Percentiles rank a stretch among this genome's conserved stretches.
Evolutionary conservation across 2,888 invertebrate genomes (phyloP).

Genomic region (Eurytoma californica): DNA sequence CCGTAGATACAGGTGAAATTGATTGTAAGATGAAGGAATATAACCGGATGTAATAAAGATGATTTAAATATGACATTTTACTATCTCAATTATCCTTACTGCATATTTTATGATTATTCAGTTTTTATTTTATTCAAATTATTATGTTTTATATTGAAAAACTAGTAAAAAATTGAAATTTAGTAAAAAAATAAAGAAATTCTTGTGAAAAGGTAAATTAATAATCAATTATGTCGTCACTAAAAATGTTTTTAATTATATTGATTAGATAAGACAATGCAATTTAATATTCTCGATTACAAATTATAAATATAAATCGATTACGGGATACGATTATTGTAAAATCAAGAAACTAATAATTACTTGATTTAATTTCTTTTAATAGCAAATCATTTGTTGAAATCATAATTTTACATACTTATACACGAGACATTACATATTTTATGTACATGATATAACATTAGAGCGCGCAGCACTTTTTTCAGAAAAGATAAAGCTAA

Average conservation of each 20-base stretch:
- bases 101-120: background rate
- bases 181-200: background rate
- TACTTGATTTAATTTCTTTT: slow-evolving; percentile 23
- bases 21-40: slow-evolving; percentile 52
- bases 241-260: background rate
- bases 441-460: slow-evolving; percentile 55
- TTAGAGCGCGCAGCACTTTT: slow-evolving; percentile 47
- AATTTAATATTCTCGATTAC: slow-evolving; percentile 2
- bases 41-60: slow-evolving; percentile 54
- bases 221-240: background rate
- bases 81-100: background rate
- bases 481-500: slow-evolving; percentile 31
- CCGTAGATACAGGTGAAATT: slow-evolving; percentile 46
- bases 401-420: slow-evolving; percentile 55
- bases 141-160: too few species aligned
- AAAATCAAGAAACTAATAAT: slow-evolving; percentile 14
- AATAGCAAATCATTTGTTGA: slow-evolving; percentile 52
- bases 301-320: background rate
- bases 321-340: slow-evolving; percentile 2
- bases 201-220: background rate
- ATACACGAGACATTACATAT: slow-evolving; percentile 45
- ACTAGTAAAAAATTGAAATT: too few species aligned
- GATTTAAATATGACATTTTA: slow-evolving; percentile 37
- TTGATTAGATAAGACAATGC: background rate
- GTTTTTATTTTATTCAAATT: background rate